Percentiles rank a stretch among this genome's conserved stretches.
Conservation (phyloP, 2,888 invertebrate species). For the Lepidonotus clava region DNA sequence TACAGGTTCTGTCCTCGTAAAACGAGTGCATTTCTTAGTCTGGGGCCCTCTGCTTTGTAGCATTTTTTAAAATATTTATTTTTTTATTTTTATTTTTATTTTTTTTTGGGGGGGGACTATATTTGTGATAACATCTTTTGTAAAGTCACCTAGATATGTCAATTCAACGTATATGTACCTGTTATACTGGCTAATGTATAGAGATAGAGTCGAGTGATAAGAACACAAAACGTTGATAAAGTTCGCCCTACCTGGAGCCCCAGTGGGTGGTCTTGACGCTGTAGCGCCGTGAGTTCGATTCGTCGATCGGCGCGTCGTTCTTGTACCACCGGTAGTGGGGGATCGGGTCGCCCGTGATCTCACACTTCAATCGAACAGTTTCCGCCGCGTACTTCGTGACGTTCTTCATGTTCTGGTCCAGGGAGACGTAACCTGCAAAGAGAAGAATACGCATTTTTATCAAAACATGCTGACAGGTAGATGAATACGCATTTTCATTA, state of each 20-base stretch:
- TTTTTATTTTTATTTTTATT: too few relatives aligned
- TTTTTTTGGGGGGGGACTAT: too few relatives aligned
- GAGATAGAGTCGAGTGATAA: too few relatives aligned
- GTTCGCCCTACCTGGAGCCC: constrained; percentile 73
- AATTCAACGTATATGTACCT: background rate
- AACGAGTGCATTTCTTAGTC: too few relatives aligned
- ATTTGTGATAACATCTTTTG: too few relatives aligned
- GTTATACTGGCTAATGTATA: background rate
- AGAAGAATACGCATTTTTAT: background rate
- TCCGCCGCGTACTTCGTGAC: constrained; percentile 83
- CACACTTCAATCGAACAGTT: constrained; percentile 84
- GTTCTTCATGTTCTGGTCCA: constrained; percentile 83
- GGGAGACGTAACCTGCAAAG: constrained; percentile 82
- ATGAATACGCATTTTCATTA: too few relatives aligned
- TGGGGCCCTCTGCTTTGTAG: too few relatives aligned
- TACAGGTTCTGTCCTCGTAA: too few relatives aligned
- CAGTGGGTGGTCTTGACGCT: constrained; percentile 74
- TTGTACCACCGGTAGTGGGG: constrained; percentile 85
- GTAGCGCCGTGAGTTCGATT: constrained; percentile 81
- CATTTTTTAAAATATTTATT: too few relatives aligned
- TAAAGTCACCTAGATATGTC: too few relatives aligned
- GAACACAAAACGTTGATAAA: too few relatives aligned
- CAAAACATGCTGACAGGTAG: too few relatives aligned
- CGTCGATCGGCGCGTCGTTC: constrained; percentile 83
- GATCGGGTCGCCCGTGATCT: constrained; percentile 84